Conservation (phyloP, 92 coral and sea anemone genomes). For the Meandrina meandrites region DNA sequence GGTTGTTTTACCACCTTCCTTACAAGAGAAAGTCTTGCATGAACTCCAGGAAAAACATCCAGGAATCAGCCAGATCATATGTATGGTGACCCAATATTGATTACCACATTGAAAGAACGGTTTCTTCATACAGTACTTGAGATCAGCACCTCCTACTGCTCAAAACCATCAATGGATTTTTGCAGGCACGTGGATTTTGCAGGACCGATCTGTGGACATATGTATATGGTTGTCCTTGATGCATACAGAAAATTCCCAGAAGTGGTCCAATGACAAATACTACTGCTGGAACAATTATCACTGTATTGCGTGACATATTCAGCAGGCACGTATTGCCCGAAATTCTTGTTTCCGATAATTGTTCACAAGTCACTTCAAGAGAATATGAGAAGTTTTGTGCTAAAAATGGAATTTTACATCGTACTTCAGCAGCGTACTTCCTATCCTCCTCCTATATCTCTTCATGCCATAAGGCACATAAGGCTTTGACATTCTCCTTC, state of each 20-base stretch:
- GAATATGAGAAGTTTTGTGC: constrained; percentile 62
- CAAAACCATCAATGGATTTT: constrained; percentile 59
- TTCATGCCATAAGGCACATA: too few relatives aligned
- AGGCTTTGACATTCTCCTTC: too few relatives aligned
- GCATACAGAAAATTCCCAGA: constrained; percentile 64
- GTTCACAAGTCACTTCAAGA: constrained; percentile 50
- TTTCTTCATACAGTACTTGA: constrained; percentile 40
- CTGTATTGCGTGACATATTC: too few relatives aligned
- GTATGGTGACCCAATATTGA: constrained; percentile 63
- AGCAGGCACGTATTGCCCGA: constrained; percentile 70
- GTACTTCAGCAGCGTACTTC: constrained; percentile 47
- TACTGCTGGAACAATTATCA: too few relatives aligned
- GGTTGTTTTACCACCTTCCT: background rate
- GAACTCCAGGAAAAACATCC: constrained; percentile 60
- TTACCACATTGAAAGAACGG: too few relatives aligned
- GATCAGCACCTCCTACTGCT: constrained; percentile 50
- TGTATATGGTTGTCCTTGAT: constrained; percentile 61
- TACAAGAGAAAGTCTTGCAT: constrained; percentile 29
- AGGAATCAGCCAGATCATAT: constrained; percentile 44
- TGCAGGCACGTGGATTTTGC: constrained; percentile 62
- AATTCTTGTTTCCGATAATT: constrained; percentile 59
- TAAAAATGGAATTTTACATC: constrained; percentile 50
- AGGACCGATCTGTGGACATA: constrained; percentile 55
- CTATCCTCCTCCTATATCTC: too few relatives aligned
- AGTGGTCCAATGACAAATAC: constrained; percentile 54